Conservation (phyloP, 2,888 invertebrate species). For the Flexamia atlantica region DNA sequence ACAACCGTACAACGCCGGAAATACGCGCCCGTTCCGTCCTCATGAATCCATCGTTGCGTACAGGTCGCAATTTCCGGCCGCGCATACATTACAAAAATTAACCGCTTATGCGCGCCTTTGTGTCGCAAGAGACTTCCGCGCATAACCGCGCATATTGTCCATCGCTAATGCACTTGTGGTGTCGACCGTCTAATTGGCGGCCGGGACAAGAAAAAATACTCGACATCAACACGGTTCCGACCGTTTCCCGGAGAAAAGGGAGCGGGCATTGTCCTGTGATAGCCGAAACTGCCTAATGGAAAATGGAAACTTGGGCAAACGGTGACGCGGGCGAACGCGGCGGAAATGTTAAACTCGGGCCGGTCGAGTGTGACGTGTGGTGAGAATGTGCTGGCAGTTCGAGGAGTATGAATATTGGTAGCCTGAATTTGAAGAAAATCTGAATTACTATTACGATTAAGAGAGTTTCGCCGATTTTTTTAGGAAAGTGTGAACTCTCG, state of each 20-base stretch:
- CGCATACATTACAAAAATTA: slow-evolving; percentile 58
- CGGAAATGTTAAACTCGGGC: too few relatives aligned
- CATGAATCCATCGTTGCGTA: slow-evolving; percentile 56
- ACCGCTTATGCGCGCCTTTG: slow-evolving; percentile 48
- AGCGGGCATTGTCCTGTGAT: slow-evolving; percentile 36
- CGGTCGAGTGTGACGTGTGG: too few relatives aligned
- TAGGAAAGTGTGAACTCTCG: too few relatives aligned
- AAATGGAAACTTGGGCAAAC: background rate
- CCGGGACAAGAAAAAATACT: slow-evolving; percentile 52
- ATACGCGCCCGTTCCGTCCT: slow-evolving; percentile 25
- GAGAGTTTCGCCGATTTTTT: too few relatives aligned
- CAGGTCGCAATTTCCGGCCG: slow-evolving; percentile 51
- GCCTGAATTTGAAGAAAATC: too few relatives aligned
- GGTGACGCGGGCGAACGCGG: background rate
- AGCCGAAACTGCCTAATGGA: slow-evolving; percentile 17
- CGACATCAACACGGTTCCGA: slow-evolving; percentile 1
- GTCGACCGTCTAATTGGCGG: slow-evolving; percentile 12
- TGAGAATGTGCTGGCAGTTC: too few relatives aligned
- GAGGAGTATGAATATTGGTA: too few relatives aligned
- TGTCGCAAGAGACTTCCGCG: slow-evolving; percentile 50
- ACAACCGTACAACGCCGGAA: background rate
- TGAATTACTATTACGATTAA: too few relatives aligned
- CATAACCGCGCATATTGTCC: slow-evolving; percentile 13
- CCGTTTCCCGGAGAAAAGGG: slow-evolving; percentile 53
- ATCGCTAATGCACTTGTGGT: slow-evolving; percentile 35